Conservation (phyloP, 2,888 invertebrate genomes). For the Calephelis perditalis region DNA sequence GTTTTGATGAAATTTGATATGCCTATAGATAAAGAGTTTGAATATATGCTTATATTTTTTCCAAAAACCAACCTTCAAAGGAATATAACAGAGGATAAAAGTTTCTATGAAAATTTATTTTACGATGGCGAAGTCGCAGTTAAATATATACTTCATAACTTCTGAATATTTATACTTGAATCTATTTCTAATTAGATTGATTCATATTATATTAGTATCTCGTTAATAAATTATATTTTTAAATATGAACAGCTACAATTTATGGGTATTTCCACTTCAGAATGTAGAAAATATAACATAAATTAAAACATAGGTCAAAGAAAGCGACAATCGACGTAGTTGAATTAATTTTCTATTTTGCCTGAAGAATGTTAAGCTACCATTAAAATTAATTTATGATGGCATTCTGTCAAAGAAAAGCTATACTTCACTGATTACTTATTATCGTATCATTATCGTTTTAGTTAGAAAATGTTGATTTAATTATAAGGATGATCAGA, state of each 20-base stretch:
- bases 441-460: conserved; percentile 18
- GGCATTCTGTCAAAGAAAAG: conserved; percentile 20
- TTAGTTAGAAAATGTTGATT: conserved; percentile 12
- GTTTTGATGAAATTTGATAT: too few species aligned
- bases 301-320: conserved; percentile 5
- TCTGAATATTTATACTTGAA: too few species aligned
- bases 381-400: conserved; percentile 21
- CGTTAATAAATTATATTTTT: too few species aligned
- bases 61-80: too few species aligned
- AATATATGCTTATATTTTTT: too few species aligned
- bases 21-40: too few species aligned
- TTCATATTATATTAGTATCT: too few species aligned
- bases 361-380: conserved; percentile 18
- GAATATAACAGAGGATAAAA: too few species aligned
- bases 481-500: not conserved
- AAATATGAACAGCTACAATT: not conserved
- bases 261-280: not conserved
- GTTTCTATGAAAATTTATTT: too few species aligned
- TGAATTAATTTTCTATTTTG: conserved; percentile 23
- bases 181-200: too few species aligned
- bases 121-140: too few species aligned
- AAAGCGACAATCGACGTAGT: conserved; percentile 13
- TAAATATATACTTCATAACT: too few species aligned
- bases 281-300: conserved; percentile 7
- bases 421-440: conserved; percentile 20